Evolutionary conservation across 1,140 invertebrate genomes (phyloP).

Genomic region (Lordiphosa clarofinis): DNA sequence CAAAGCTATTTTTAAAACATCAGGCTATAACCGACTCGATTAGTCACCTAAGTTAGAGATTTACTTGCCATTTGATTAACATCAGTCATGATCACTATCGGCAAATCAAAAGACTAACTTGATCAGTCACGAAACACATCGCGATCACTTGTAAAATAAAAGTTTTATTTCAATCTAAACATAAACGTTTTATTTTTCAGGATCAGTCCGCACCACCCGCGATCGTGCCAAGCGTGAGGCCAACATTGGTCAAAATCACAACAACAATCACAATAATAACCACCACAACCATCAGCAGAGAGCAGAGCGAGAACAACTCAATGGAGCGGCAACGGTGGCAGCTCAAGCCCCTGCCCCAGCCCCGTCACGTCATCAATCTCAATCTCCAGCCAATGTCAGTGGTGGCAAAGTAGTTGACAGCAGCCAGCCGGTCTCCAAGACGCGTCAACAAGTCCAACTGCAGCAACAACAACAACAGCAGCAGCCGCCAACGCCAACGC

Average conservation of each 20-base stretch:
- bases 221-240: slow-evolving; percentile 79
- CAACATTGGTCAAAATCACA: slow-evolving; percentile 54
- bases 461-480: slow-evolving; percentile 40
- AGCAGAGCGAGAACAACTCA: slow-evolving; percentile 37
- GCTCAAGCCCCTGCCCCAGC: slow-evolving; percentile 10
- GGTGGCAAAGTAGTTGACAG: slow-evolving; percentile 20
- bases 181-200: slow-evolving; percentile 22
- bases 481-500: slow-evolving; percentile 39
- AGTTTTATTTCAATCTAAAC: background rate
- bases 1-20: background rate
- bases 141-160: no score
- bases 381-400: slow-evolving; percentile 62
- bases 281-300: slow-evolving; percentile 28
- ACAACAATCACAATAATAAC: slow-evolving; percentile 39
- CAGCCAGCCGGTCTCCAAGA: slow-evolving; percentile 22
- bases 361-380: slow-evolving; percentile 43
- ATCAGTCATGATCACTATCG: no score
- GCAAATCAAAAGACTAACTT: background rate
- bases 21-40: no score
- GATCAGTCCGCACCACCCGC: slow-evolving; percentile 71
- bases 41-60: no score
- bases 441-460: slow-evolving; percentile 44
- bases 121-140: no score
- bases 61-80: no score
- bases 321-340: slow-evolving; percentile 21